A percentile compares a stretch with the other conserved stretches of the same genome.
These are phyloP conservation scores for Gila robusta DNA, from an alignment of 2,797 vertebrate genomes.

Conservation along the genomic window DNA sequence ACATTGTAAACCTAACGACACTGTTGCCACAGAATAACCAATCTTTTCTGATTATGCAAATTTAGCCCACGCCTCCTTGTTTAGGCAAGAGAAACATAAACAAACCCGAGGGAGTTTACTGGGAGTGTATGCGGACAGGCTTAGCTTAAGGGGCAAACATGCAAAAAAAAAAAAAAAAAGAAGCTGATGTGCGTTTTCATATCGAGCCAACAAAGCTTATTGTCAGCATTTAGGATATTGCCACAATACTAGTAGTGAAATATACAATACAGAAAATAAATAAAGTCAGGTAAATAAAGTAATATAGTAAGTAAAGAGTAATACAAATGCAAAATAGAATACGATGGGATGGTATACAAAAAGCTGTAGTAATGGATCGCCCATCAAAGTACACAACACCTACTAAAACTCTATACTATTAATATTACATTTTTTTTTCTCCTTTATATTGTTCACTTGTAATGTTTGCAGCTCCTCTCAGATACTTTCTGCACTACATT, in stretches of 20 bases:
- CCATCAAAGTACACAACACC: background rate
- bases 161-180: background rate
- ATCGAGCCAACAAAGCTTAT: background rate
- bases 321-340: background rate
- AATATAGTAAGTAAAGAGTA: background rate
- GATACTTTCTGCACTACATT: slow-evolving; percentile 7
- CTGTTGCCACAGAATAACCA: slow-evolving; percentile 55
- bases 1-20: slow-evolving; percentile 60
- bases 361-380: background rate
- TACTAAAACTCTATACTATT: background rate
- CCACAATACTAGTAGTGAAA: background rate
- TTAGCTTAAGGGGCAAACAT: background rate
- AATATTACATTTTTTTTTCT: background rate
- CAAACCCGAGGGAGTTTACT: slow-evolving; percentile 53
- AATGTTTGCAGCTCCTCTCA: slow-evolving; percentile 3
- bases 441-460: background rate
- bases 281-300: background rate
- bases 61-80: slow-evolving; percentile 53
- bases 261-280: background rate
- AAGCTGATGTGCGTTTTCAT: background rate
- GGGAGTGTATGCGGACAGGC: slow-evolving; percentile 24
- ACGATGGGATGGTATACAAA: background rate
- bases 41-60: slow-evolving; percentile 61
- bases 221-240: background rate
- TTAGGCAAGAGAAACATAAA: slow-evolving; percentile 55